phyloP scores from a whole-genome alignment of 2,113 vertebrate species.

The Protomyctophum bolini region DNA sequence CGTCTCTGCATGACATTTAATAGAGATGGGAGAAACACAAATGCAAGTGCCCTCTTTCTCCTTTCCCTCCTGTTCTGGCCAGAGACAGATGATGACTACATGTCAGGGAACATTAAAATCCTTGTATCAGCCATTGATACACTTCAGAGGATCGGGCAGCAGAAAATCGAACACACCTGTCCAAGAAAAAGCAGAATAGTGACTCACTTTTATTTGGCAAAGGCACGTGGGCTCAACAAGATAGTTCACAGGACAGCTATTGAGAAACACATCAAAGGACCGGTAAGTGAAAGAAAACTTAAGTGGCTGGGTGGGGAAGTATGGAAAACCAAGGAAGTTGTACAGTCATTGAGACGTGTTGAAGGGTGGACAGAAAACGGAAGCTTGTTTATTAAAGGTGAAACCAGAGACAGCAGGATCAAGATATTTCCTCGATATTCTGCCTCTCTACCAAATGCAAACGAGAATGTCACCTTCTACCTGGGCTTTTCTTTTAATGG shows the following conservation, averaged over 20 bases:
- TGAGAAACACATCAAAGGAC: constrained; percentile 66
- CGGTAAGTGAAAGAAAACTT: constrained; percentile 63
- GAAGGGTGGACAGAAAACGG: constrained; percentile 76
- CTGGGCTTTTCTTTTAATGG: constrained; percentile 49
- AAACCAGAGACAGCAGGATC: constrained; percentile 26
- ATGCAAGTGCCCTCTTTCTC: constrained; percentile 66
- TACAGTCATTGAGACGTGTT: constrained; percentile 59
- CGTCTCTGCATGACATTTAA: constrained; percentile 54
- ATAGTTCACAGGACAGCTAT: constrained; percentile 70
- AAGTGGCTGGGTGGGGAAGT: constrained; percentile 68
- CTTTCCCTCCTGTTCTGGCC: constrained; percentile 79
- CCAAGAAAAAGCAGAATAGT: constrained; percentile 64
- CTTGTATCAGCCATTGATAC: constrained; percentile 67
- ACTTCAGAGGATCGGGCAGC: constrained; percentile 48
- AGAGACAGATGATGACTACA: constrained; percentile 60
- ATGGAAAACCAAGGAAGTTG: constrained; percentile 51
- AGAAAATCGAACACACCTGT: constrained; percentile 64
- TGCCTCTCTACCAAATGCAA: constrained; percentile 64
- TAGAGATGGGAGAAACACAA: background rate
- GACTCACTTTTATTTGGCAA: constrained; percentile 73
- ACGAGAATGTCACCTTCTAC: background rate
- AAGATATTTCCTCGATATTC: constrained; percentile 58
- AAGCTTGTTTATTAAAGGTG: constrained; percentile 60
- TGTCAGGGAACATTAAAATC: constrained; percentile 42
- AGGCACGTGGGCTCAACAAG: constrained; percentile 66